Evolutionary conservation across 2,797 vertebrate genomes (phyloP).

Genomic region (Scolopax rusticola): DNA sequence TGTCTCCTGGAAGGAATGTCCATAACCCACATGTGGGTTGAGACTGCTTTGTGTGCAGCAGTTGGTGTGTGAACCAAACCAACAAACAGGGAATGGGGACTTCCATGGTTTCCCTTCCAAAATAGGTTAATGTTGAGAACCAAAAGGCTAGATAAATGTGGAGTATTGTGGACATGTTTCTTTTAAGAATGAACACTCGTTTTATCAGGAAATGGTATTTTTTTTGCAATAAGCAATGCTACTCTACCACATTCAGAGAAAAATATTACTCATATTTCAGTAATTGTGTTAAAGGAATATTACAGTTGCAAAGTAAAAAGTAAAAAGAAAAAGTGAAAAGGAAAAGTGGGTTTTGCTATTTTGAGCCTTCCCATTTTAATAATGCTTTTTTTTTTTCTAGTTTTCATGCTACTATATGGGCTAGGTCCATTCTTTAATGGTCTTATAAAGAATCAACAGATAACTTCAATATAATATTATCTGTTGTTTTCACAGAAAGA

Average conservation of each 20-base stretch:
- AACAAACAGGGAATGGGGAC: neutral
- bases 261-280: neutral
- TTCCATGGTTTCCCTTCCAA: neutral
- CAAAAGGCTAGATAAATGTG: neutral
- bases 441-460: neutral
- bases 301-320: neutral
- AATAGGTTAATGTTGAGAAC: neutral
- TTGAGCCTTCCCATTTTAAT: neutral
- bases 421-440: neutral
- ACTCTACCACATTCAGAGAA: neutral
- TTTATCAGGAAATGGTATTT: neutral
- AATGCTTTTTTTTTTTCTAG: neutral
- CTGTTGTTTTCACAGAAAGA: neutral
- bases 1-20: neutral
- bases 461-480: neutral
- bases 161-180: neutral
- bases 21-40: neutral
- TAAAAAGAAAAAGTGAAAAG: neutral
- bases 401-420: neutral
- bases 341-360: neutral
- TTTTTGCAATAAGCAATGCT: neutral
- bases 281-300: neutral
- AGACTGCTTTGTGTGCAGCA: neutral
- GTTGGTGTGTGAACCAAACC: neutral
- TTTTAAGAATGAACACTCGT: neutral